A percentile compares a stretch with the other conserved stretches of the same genome.
Conservation (phyloP, 2,113 vertebrate species). For the Nannospalax galili region DNA sequence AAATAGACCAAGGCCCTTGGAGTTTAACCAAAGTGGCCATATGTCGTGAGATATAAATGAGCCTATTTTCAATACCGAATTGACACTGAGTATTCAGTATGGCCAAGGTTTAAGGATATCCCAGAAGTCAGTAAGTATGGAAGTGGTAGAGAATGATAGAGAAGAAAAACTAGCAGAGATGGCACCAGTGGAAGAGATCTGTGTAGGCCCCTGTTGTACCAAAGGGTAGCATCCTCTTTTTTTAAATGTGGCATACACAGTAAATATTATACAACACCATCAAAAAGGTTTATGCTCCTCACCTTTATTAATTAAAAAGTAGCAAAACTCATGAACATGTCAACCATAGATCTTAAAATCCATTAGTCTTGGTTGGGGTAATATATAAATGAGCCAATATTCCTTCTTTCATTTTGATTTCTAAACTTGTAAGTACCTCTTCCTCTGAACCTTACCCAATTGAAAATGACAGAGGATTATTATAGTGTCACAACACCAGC, state of each 20-base stretch:
- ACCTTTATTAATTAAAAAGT: conserved; percentile 3
- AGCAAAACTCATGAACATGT: background rate
- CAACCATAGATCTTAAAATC: background rate
- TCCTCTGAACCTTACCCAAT: background rate
- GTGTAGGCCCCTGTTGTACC: background rate
- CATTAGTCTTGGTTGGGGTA: background rate
- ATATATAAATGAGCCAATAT: background rate
- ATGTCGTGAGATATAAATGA: conserved; percentile 45
- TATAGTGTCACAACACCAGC: background rate
- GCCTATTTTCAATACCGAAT: conserved; percentile 41
- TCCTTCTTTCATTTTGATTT: conserved; percentile 6
- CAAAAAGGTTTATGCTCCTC: background rate
- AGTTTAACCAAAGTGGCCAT: conserved; percentile 56
- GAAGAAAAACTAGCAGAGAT: background rate
- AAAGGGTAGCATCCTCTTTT: background rate
- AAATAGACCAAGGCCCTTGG: conserved; percentile 40
- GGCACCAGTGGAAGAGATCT: background rate
- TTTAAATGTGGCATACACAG: background rate
- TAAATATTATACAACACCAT: background rate
- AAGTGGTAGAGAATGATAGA: background rate
- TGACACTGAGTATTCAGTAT: conserved; percentile 31
- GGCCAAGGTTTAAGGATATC: background rate
- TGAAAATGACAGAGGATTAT: background rate
- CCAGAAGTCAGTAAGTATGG: background rate
- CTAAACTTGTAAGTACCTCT: conserved; percentile 9